These are phyloP conservation scores for Ladona fulva DNA, from an alignment of 1,140 invertebrate genomes.

Conservation along the genomic window DNA sequence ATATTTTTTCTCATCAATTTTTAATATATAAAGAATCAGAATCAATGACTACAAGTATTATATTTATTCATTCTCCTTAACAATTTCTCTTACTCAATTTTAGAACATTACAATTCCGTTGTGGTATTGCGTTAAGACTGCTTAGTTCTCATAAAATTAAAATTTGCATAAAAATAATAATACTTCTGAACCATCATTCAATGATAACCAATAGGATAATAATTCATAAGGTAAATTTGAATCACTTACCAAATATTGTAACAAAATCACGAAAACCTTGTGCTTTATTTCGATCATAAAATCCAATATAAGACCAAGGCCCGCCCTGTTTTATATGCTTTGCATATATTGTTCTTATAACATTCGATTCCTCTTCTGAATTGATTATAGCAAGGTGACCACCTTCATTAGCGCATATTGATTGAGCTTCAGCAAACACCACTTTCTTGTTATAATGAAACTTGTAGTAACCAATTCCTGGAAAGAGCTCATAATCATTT, in stretches of 20 bases:
- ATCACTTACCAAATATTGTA: not conserved
- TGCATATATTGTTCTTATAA: not conserved
- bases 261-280: conserved; percentile 28
- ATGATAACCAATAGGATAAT: no score
- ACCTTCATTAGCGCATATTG: conserved; percentile 19
- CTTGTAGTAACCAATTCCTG: conserved; percentile 31
- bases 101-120: no score
- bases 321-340: no score
- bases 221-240: not conserved
- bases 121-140: no score
- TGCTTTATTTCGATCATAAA: conserved; percentile 30
- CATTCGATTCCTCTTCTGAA: conserved; percentile 15
- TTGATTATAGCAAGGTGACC: conserved; percentile 22
- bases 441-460: conserved; percentile 25
- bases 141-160: no score
- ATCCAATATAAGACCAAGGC: conserved; percentile 30
- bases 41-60: no score
- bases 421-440: not conserved
- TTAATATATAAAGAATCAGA: no score
- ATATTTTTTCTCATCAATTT: no score
- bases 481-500: conserved; percentile 17
- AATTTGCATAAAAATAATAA: no score
- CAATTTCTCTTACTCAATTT: no score
- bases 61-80: no score
- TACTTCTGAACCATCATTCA: no score